These are phyloP conservation scores for Pheosia tremula DNA, from an alignment of 2,888 invertebrate genomes.

Conservation along the genomic window DNA sequence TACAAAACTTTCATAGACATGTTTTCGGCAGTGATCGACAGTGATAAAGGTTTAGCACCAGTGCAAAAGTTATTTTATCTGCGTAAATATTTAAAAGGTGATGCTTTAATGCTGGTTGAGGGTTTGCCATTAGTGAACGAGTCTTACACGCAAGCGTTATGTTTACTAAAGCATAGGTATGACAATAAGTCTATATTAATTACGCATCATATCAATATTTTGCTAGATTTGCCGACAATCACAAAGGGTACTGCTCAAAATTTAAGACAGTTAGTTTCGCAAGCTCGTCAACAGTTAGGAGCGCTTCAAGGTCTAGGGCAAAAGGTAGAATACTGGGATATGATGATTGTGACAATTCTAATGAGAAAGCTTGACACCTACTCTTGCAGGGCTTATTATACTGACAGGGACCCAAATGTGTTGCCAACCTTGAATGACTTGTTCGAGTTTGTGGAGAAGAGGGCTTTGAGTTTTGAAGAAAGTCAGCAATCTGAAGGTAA, in stretches of 20 bases:
- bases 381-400: constrained; percentile 6
- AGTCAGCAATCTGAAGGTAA: not conserved
- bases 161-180: constrained; percentile 17
- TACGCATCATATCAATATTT: constrained; percentile 12
- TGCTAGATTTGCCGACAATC: constrained; percentile 17
- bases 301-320: constrained; percentile 15
- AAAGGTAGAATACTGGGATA: constrained; percentile 11
- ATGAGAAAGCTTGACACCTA: constrained; percentile 13
- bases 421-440: not conserved
- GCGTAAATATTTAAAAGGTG: constrained; percentile 14
- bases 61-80: constrained; percentile 27
- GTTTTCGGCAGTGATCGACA: not conserved
- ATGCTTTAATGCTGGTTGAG: constrained; percentile 12
- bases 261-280: constrained; percentile 22
- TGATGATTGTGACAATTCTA: constrained; percentile 13
- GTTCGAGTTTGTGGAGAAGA: not conserved
- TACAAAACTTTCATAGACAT: not conserved
- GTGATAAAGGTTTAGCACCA: not conserved
- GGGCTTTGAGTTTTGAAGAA: not conserved
- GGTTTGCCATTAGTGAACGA: constrained; percentile 18
- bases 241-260: constrained; percentile 25
- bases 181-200: constrained; percentile 19
- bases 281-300: constrained; percentile 18
- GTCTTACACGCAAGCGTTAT: constrained; percentile 17
- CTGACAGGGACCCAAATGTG: not conserved